These are phyloP conservation scores for Heliconius hewitsoni DNA, from an alignment of 1,140 invertebrate species.

Conservation along the genomic window DNA sequence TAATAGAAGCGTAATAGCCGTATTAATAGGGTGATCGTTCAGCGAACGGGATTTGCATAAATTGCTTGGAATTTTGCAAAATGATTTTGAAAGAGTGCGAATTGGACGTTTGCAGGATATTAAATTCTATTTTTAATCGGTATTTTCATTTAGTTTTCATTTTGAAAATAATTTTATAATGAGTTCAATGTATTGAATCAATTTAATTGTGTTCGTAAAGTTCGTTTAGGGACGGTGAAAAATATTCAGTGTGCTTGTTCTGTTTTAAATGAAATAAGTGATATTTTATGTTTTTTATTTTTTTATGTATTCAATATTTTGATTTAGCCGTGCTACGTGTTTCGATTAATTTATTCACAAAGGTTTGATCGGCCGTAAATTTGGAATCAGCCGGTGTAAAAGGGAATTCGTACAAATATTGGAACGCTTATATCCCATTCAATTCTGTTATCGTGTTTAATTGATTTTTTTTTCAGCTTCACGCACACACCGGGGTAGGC, in stretches of 20 bases:
- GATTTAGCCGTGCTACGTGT: neutral
- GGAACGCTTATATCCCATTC: neutral
- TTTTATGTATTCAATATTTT: neutral
- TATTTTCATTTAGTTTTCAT: constrained; percentile 1
- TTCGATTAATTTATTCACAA: constrained; percentile 5
- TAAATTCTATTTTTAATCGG: constrained; percentile 12
- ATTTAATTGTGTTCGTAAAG: neutral
- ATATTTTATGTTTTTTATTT: neutral
- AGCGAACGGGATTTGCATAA: constrained; percentile 29
- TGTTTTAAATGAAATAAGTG: constrained; percentile 2
- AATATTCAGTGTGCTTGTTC: neutral
- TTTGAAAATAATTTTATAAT: constrained; percentile 9
- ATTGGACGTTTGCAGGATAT: constrained; percentile 2
- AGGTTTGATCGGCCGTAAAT: neutral
- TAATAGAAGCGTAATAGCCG: constrained; percentile 39
- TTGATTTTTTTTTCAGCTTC: neutral
- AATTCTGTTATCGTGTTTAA: neutral
- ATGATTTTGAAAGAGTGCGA: constrained; percentile 16
- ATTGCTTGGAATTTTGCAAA: constrained; percentile 28
- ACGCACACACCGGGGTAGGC: no score
- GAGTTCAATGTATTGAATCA: neutral
- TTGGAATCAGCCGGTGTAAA: constrained; percentile 1
- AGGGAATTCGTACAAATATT: neutral
- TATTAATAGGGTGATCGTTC: constrained; percentile 37
- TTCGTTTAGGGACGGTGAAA: neutral